Evolutionary conservation across 2,113 vertebrate genomes (phyloP).

Genomic region (Labrus mixtus): DNA sequence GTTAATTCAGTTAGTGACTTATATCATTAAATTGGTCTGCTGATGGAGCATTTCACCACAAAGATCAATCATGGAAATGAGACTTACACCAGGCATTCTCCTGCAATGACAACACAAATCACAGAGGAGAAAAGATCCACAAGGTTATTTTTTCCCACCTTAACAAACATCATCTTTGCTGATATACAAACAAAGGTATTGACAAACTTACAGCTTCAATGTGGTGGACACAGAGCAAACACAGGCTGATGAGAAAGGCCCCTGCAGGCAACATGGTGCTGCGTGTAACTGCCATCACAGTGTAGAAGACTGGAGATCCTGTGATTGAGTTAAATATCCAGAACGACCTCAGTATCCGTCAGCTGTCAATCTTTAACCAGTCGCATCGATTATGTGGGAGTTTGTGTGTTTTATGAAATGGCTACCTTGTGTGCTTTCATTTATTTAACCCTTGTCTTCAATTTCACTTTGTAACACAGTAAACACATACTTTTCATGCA

Average conservation of each 20-base stretch:
- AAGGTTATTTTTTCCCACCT: not conserved
- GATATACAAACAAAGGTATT: not conserved
- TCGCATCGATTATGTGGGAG: conserved; percentile 19
- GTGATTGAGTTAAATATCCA: not conserved
- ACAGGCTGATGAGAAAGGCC: conserved; percentile 17
- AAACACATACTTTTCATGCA: no score
- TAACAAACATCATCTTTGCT: not conserved
- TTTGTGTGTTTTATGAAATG: conserved; percentile 3
- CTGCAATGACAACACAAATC: conserved; percentile 44
- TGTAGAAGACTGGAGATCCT: not conserved
- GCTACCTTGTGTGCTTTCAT: not conserved
- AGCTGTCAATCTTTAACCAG: conserved; percentile 39
- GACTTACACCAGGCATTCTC: not conserved
- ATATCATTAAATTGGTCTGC: no score
- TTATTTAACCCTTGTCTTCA: not conserved
- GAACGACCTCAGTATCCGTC: not conserved
- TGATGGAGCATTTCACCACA: not conserved
- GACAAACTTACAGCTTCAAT: not conserved
- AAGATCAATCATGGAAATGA: not conserved
- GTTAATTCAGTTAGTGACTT: no score
- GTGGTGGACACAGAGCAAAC: not conserved
- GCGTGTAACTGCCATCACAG: not conserved
- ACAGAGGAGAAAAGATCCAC: not conserved
- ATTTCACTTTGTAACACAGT: no score
- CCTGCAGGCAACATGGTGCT: conserved; percentile 33